These are phyloP conservation scores for Nomada hirtipes DNA, from an alignment of 2,888 invertebrate species.

Conservation along the genomic window DNA sequence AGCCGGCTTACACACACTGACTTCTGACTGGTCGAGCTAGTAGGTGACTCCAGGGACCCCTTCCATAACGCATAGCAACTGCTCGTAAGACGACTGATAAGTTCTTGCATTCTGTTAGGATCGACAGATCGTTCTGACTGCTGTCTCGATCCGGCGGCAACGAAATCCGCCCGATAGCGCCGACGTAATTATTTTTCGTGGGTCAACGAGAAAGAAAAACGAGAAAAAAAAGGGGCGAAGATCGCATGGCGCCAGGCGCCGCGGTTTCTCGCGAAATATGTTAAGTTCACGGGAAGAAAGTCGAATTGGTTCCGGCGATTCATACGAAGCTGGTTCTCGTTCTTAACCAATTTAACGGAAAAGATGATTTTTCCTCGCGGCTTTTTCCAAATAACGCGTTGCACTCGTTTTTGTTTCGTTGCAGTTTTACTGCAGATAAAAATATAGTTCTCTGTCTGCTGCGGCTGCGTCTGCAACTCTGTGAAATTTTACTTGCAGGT, in stretches of 20 bases:
- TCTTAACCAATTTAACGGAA: neutral
- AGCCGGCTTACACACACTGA: conserved; percentile 77
- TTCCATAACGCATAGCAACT: conserved; percentile 77
- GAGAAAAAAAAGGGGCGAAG: too few relatives aligned
- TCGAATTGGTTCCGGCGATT: too few relatives aligned
- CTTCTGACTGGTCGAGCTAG: conserved; percentile 74
- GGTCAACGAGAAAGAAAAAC: neutral
- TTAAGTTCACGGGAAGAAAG: neutral
- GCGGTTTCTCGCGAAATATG: neutral
- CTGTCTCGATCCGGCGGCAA: conserved; percentile 5
- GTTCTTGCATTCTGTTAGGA: conserved; percentile 62
- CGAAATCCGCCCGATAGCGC: neutral
- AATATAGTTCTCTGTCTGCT: neutral
- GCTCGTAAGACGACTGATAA: conserved; percentile 73
- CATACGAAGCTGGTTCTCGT: neutral
- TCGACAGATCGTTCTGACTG: conserved; percentile 57
- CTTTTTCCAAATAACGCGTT: too few relatives aligned
- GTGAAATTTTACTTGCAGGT: too few relatives aligned
- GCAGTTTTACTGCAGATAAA: neutral
- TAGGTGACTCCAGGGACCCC: conserved; percentile 74
- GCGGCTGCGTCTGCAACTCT: too few relatives aligned
- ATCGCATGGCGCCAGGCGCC: neutral
- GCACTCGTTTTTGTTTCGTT: neutral
- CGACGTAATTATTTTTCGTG: neutral
- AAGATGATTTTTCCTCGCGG: too few relatives aligned